Percentiles rank a stretch among this genome's conserved stretches.
Evolutionary conservation across 2,888 invertebrate genomes (phyloP).

Genomic region (Oegoconia quadripuncta): DNA sequence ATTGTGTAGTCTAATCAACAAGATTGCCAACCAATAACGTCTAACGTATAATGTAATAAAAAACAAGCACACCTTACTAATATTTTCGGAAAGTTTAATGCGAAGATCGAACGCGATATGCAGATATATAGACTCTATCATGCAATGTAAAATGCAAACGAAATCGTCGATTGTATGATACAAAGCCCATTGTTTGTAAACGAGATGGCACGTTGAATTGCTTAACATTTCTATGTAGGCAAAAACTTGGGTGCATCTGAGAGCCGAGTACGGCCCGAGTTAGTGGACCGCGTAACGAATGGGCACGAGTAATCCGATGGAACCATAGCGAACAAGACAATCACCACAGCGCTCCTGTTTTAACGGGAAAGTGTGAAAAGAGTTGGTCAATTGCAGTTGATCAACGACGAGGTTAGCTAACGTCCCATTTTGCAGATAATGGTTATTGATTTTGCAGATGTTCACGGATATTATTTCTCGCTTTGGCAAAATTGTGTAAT

Average conservation of each 20-base stretch:
- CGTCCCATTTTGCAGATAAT: too few relatives aligned
- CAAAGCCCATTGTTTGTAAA: conserved; percentile 53
- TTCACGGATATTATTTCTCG: too few relatives aligned
- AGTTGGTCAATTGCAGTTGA: conserved; percentile 35
- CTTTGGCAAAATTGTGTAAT: too few relatives aligned
- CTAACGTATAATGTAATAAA: neutral
- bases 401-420: neutral
- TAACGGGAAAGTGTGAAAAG: conserved; percentile 55
- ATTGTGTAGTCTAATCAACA: too few relatives aligned
- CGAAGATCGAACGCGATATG: conserved; percentile 16
- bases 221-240: conserved; percentile 33
- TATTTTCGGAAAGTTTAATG: conserved; percentile 5
- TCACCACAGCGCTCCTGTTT: conserved; percentile 38
- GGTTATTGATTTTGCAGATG: too few relatives aligned
- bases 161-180: conserved; percentile 44
- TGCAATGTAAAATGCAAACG: conserved; percentile 42
- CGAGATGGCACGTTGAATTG: conserved; percentile 35
- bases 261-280: conserved; percentile 27
- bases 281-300: conserved; percentile 29
- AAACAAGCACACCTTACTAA: neutral
- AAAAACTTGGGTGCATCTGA: conserved; percentile 32
- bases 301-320: conserved; percentile 25
- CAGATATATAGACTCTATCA: conserved; percentile 30
- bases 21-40: too few relatives aligned
- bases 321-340: conserved; percentile 46